phyloP scores from a whole-genome alignment of 2,888 invertebrate genomes.

The Pachycephus smyrnensis region DNA sequence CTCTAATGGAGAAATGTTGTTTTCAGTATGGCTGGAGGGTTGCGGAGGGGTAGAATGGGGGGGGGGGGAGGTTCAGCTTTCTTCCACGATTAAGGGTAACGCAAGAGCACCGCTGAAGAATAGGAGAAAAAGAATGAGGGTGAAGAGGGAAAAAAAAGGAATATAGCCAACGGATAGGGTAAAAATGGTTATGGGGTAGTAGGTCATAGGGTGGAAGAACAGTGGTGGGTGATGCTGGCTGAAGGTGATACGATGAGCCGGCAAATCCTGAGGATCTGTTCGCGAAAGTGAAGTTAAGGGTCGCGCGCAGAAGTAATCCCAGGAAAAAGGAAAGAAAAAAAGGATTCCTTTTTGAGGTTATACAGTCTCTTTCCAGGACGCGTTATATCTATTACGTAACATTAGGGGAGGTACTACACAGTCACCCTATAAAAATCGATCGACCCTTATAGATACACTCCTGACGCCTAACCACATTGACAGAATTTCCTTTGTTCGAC shows the following conservation, averaged over 20 bases:
- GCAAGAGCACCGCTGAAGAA: not conserved
- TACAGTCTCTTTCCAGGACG: not conserved
- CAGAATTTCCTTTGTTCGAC: too few species aligned
- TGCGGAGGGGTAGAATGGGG: not conserved
- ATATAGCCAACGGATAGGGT: not conserved
- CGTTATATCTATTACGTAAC: not conserved
- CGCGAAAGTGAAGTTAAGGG: not conserved
- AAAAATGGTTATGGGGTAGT: not conserved
- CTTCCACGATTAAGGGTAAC: constrained; percentile 1
- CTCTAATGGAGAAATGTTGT: constrained; percentile 31
- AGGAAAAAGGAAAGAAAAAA: not conserved
- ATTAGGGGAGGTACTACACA: not conserved
- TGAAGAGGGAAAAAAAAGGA: constrained; percentile 14
- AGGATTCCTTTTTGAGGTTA: not conserved
- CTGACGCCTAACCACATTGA: too few species aligned
- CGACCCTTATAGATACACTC: too few species aligned
- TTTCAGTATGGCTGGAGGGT: constrained; percentile 3
- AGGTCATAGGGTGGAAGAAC: not conserved
- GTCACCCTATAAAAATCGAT: not conserved
- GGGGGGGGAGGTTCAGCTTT: not conserved
- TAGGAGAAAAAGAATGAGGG: constrained; percentile 17
- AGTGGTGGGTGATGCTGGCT: not conserved
- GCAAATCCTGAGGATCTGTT: not conserved
- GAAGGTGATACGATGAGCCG: not conserved
- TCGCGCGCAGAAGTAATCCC: not conserved